Percentiles rank a stretch among this genome's conserved stretches.
Conservation (phyloP, 1,140 invertebrate genomes). For the Eciton burchellii region DNA sequence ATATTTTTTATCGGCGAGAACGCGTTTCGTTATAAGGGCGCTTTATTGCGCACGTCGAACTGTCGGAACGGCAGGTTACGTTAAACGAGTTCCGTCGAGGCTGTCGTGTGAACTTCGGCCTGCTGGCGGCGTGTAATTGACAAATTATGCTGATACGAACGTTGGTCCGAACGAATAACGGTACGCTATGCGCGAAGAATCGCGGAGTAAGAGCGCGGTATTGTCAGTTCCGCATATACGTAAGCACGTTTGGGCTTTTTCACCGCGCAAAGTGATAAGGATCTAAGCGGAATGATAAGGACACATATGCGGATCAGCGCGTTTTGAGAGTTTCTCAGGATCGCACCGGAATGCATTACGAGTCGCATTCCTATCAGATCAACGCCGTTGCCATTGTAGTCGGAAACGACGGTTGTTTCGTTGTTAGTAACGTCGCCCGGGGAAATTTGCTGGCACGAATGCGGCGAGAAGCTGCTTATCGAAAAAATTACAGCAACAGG, state of each 20-base stretch:
- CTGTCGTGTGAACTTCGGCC: slow-evolving; percentile 54
- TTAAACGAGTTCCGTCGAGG: slow-evolving; percentile 50
- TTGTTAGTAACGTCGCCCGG: neutral
- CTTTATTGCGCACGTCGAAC: slow-evolving; percentile 50
- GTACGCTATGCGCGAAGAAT: slow-evolving; percentile 14
- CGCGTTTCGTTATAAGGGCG: slow-evolving; percentile 45
- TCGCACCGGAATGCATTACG: neutral
- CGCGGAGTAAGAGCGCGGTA: neutral
- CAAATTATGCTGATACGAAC: slow-evolving; percentile 59
- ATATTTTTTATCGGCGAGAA: slow-evolving; percentile 60
- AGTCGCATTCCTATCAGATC: neutral
- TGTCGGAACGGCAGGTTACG: slow-evolving; percentile 48
- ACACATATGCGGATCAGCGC: too few species aligned
- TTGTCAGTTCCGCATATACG: neutral
- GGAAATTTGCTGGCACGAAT: neutral
- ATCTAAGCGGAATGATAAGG: too few species aligned
- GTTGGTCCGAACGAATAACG: slow-evolving; percentile 47
- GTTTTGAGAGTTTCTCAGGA: too few species aligned
- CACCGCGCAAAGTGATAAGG: too few species aligned
- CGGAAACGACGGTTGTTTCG: neutral
- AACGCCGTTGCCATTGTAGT: neutral
- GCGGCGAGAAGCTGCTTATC: slow-evolving; percentile 43
- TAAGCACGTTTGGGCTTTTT: neutral
- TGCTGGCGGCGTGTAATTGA: slow-evolving; percentile 53
- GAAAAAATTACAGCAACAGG: slow-evolving; percentile 78